Conservation (phyloP, 2,888 invertebrate species). For the Panopea generosa region DNA sequence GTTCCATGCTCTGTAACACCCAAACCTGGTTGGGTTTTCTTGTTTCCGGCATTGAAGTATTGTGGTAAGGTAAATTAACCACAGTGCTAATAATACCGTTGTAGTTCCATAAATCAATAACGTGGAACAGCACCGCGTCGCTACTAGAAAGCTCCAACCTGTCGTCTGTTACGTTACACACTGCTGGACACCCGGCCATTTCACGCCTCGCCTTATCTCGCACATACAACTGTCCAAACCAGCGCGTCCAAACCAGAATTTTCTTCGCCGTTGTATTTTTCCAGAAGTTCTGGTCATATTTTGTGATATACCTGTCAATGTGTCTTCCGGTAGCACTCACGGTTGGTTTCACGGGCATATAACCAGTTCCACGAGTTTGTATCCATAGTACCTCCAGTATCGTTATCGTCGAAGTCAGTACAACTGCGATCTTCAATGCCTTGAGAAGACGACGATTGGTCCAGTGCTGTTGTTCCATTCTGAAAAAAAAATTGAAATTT, state of each 20-base stretch:
- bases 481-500: no score
- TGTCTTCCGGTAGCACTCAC: conserved; percentile 21
- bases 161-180: conserved; percentile 61
- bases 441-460: no score
- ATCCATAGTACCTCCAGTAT: no score
- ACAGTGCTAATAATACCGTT: conserved; percentile 39
- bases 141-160: conserved; percentile 50
- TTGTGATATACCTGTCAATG: conserved; percentile 42
- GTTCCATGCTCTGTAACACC: conserved; percentile 71
- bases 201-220: conserved; percentile 21
- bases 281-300: conserved; percentile 39
- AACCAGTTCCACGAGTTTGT: conserved; percentile 15
- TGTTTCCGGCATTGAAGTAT: conserved; percentile 59
- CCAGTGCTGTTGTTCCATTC: no score
- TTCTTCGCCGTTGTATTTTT: conserved; percentile 21
- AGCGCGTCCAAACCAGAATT: conserved; percentile 50
- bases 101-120: conserved; percentile 65
- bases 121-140: conserved; percentile 73
- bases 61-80: conserved; percentile 27
- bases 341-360: conserved; percentile 30
- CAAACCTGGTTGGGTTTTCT: conserved; percentile 69
- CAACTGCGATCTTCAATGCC: no score
- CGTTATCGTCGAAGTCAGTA: no score
- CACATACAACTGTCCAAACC: conserved; percentile 43
- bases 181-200: conserved; percentile 16